phyloP scores from a whole-genome alignment of 1,140 invertebrate species.

The Tetramorium alpestre region DNA sequence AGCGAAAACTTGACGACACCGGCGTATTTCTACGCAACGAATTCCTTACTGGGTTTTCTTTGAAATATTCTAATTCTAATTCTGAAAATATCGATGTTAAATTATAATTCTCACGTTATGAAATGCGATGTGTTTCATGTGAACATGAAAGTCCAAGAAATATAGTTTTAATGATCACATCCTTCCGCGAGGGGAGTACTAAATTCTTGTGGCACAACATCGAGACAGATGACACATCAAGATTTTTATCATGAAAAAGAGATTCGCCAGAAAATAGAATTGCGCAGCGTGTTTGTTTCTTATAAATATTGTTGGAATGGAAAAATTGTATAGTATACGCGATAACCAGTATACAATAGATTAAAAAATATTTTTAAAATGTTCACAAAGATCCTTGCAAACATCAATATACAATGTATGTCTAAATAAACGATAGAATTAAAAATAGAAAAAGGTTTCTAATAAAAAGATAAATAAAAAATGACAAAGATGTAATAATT shows the following conservation, averaged over 20 bases:
- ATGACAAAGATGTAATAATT: too few species aligned
- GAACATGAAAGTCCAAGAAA: not conserved
- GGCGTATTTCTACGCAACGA: not conserved
- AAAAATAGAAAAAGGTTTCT: not conserved
- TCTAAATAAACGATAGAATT: not conserved
- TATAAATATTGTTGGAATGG: not conserved
- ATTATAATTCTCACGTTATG: not conserved
- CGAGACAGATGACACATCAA: not conserved
- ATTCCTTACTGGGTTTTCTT: not conserved
- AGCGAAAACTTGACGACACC: not conserved
- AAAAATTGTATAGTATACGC: not conserved
- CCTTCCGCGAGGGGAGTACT: not conserved
- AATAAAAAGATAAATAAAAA: not conserved
- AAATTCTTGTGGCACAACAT: conserved; percentile 12
- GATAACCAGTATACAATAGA: not conserved
- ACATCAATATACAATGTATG: not conserved
- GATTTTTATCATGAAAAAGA: not conserved
- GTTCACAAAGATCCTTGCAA: not conserved
- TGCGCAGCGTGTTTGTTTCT: not conserved
- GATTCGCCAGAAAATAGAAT: not conserved
- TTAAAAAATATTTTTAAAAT: not conserved
- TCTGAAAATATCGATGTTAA: not conserved
- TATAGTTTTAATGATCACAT: too few species aligned
- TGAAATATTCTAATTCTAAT: not conserved
- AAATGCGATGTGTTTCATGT: not conserved